A percentile compares a stretch with the other conserved stretches of the same genome.
phyloP scores from a whole-genome alignment of 2,797 vertebrate species.

The Buceros bicornis region DNA sequence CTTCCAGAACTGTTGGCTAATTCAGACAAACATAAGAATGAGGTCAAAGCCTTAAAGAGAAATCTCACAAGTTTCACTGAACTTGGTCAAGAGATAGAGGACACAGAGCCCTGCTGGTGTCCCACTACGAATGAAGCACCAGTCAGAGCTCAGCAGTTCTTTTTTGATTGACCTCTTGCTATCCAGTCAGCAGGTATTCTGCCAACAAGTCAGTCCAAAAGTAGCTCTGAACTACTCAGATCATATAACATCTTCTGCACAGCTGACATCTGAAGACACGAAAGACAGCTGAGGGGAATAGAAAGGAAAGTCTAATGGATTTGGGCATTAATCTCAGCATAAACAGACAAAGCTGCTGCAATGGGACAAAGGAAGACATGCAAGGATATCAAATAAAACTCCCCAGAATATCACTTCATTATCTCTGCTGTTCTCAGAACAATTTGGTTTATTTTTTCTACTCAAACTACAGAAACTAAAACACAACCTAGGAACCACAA shows the following conservation, averaged over 20 bases:
- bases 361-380: background rate
- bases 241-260: background rate
- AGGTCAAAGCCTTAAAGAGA: background rate
- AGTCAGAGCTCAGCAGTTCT: background rate
- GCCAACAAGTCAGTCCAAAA: background rate
- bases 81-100: background rate
- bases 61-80: background rate
- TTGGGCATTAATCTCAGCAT: background rate
- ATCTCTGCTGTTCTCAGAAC: background rate
- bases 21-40: background rate
- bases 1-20: background rate
- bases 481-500: background rate
- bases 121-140: background rate
- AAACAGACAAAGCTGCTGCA: background rate
- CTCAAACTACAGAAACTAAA: background rate
- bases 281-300: background rate
- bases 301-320: background rate
- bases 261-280: background rate
- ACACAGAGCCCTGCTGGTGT: background rate
- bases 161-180: slow-evolving; percentile 13
- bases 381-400: background rate
- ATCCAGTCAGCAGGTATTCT: slow-evolving; percentile 7
- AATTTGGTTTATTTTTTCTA: background rate
- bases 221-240: background rate
- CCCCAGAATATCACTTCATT: background rate